These are phyloP conservation scores for Harpagus bidentatus DNA, from an alignment of 2,113 vertebrate genomes.

Conservation along the genomic window DNA sequence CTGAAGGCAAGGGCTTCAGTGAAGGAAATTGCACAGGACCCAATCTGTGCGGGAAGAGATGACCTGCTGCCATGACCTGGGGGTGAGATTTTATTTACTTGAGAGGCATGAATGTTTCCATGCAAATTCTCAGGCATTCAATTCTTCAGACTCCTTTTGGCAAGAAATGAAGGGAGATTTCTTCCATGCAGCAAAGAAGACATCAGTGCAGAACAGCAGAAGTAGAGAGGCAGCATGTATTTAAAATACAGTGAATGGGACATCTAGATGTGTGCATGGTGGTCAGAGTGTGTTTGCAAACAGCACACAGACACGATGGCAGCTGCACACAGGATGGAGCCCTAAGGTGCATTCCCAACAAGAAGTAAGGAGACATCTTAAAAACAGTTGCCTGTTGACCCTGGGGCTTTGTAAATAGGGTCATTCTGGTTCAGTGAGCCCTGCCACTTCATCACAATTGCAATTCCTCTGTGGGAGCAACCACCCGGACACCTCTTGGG, in stretches of 20 bases:
- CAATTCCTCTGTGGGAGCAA: not conserved
- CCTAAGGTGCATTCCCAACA: not conserved
- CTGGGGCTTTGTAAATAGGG: not conserved
- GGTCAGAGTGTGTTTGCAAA: not conserved
- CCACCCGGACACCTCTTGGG: too few relatives aligned
- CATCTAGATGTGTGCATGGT: rapidly evolving
- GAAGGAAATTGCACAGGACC: not conserved
- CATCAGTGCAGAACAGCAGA: not conserved
- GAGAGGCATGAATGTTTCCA: not conserved
- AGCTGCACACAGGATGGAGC: not conserved
- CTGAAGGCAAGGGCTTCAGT: rapidly evolving
- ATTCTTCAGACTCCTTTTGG: not conserved
- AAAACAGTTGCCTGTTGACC: not conserved
- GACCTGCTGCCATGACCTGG: not conserved
- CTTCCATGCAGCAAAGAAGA: not conserved
- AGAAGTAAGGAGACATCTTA: not conserved
- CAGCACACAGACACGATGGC: rapidly evolving
- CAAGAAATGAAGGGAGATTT: not conserved
- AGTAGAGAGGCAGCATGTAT: not conserved
- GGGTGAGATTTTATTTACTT: not conserved
- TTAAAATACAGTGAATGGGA: not conserved
- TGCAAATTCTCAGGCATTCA: not conserved
- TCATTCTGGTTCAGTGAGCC: not conserved
- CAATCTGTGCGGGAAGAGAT: not conserved
- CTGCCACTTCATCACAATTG: rapidly evolving